Conservation (phyloP, 2,113 vertebrate species). For the Dermatemys mawii region DNA sequence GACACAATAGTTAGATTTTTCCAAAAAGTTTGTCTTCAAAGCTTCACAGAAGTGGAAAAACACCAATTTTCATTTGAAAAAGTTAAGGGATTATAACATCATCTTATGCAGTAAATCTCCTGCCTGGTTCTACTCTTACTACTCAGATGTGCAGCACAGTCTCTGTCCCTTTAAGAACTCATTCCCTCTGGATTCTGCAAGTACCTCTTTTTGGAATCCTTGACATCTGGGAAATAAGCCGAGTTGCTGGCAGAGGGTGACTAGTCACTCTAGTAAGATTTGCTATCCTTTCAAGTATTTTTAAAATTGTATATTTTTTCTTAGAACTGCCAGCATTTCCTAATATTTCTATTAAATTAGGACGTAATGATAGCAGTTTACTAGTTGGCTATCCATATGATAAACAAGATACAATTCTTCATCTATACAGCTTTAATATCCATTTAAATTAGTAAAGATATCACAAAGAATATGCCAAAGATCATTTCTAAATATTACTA, state of each 20-base stretch:
- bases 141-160: not conserved
- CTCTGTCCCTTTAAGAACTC: not conserved
- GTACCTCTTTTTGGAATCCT: not conserved
- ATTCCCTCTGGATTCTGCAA: not conserved
- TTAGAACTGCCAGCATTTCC: not conserved
- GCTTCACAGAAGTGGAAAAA: not conserved
- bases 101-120: not conserved
- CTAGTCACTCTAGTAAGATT: not conserved
- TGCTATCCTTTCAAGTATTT: not conserved
- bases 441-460: not conserved
- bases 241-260: not conserved
- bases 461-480: not conserved
- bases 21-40: not conserved
- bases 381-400: not conserved
- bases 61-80: not conserved
- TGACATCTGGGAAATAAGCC: not conserved
- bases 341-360: not conserved
- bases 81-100: not conserved
- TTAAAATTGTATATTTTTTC: not conserved
- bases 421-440: not conserved
- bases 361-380: not conserved
- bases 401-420: not conserved
- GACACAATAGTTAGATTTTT: not conserved
- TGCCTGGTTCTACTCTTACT: not conserved
- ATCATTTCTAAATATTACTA: not conserved